A percentile compares a stretch with the other conserved stretches of the same genome.
Evolutionary conservation across 2,888 invertebrate species (phyloP).

Genomic region (Heterodera filipjevi): DNA sequence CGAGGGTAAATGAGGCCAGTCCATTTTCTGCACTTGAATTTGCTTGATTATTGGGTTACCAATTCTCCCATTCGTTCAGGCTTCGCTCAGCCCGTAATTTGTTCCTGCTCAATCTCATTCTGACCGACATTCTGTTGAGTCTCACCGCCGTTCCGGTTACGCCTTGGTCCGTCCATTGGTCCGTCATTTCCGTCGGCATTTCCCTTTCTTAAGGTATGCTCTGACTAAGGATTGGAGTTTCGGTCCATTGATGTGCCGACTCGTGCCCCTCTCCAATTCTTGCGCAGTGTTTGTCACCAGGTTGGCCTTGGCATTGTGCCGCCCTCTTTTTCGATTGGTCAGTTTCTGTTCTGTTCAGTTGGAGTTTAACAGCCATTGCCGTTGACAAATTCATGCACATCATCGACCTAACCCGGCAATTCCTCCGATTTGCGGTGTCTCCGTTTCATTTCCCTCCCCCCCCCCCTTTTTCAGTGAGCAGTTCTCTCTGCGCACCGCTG

Average conservation of each 20-base stretch:
- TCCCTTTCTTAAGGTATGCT: constrained; percentile 34
- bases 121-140: constrained; percentile 62
- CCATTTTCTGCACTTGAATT: not conserved
- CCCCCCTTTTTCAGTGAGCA: constrained; percentile 60
- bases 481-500: constrained; percentile 49
- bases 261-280: constrained; percentile 61
- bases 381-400: constrained; percentile 65
- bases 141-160: constrained; percentile 64
- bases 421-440: not conserved
- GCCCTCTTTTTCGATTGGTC: not conserved
- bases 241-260: constrained; percentile 62
- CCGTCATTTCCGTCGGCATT: not conserved
- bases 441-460: constrained; percentile 55
- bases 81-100: constrained; percentile 64
- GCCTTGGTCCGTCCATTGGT: constrained; percentile 45
- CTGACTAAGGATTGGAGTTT: constrained; percentile 64
- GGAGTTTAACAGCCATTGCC: constrained; percentile 63
- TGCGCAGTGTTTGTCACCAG: constrained; percentile 65
- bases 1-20: too few relatives aligned
- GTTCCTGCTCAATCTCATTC: constrained; percentile 63
- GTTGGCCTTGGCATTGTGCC: constrained; percentile 35
- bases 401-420: constrained; percentile 57
- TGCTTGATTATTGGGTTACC: too few relatives aligned
- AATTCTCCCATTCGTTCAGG: not conserved
- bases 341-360: constrained; percentile 43